Evolutionary conservation across 2,797 vertebrate genomes (phyloP), one percentile per base, ranked within the genome.

Genomic region (Microctenopoma stevenorrisi): DNA sequence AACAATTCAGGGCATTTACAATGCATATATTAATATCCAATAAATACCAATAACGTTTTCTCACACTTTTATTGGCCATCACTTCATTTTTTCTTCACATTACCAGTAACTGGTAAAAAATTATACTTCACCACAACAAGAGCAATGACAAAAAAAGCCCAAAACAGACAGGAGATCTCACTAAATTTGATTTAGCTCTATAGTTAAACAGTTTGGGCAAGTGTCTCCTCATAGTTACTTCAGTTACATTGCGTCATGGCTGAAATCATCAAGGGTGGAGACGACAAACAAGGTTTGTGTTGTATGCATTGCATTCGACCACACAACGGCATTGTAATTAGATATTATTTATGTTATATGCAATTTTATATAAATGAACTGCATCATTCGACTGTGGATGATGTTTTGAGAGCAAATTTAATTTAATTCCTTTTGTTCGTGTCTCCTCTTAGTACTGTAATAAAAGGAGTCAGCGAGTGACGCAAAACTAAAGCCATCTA

Each of bases 401-500:
- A 76, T 49, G 15, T 35, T 68, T 54, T 68, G 40, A 8, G 6
- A 6, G 4, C 58, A 10, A 49, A 64, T 76, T 35, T 4, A 22
- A 70, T 61, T 58, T 1, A 3, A 72, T 64, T 44, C 16, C 8
- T 55, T 22, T 53, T 46, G 58, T 43, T 54, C 1, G 18, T 47
- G 8, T 57, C 40, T 70, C 28, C 26, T 52, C 56, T 64, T 38
- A 52, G 46, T 57, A 66, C 28, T 66, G 55, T 68, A 28, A 54
- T 67, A 58, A 66, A 74, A 52, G 56, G 15, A 47, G 18, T 58
- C 35, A 50, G 50, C 40, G 18, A 55, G 33, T 78, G 55, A 72
- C 14, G 18, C 30, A 70, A 61, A 73, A 43, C 44, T 26, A 46
- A 74, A 81, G 33, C 42, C 18, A 61, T 28, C 1, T 15, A 64